phyloP scores from a whole-genome alignment of 2,888 invertebrate genomes.

The Cephonodes hylas region DNA sequence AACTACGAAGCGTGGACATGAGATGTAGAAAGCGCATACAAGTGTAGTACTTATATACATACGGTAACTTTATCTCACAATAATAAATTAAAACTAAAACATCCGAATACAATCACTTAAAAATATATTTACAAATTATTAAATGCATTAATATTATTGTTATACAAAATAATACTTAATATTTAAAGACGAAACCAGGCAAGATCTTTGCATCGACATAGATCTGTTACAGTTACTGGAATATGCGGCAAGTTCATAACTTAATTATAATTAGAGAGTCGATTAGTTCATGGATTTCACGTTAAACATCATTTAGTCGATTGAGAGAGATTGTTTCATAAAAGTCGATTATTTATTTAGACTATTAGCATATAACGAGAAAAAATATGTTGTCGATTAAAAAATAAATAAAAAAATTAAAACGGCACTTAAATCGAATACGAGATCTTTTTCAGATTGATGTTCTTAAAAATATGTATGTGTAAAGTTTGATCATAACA shows the following conservation, averaged over 20 bases:
- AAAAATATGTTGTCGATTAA: too few relatives aligned
- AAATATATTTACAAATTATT: conserved; percentile 43
- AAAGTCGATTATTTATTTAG: too few relatives aligned
- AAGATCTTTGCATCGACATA: conserved; percentile 49
- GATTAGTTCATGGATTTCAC: not conserved
- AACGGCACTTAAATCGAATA: not conserved
- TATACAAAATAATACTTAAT: not conserved
- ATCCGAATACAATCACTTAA: conserved; percentile 14
- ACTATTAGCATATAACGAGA: too few relatives aligned
- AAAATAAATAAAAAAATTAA: not conserved
- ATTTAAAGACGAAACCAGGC: conserved; percentile 31
- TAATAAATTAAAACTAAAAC: not conserved
- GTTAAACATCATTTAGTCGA: too few relatives aligned
- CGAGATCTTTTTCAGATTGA: not conserved
- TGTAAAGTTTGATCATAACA: not conserved
- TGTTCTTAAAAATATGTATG: not conserved
- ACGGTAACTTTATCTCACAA: conserved; percentile 13
- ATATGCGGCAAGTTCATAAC: not conserved
- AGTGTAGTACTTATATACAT: not conserved
- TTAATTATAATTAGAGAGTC: not conserved
- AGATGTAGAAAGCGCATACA: not conserved
- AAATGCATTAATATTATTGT: conserved; percentile 35
- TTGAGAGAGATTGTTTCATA: too few relatives aligned
- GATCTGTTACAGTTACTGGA: conserved; percentile 15
- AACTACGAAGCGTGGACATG: not conserved